phyloP scores from a whole-genome alignment of 2,797 vertebrate genomes.

The Synaphobranchus kaupii region DNA sequence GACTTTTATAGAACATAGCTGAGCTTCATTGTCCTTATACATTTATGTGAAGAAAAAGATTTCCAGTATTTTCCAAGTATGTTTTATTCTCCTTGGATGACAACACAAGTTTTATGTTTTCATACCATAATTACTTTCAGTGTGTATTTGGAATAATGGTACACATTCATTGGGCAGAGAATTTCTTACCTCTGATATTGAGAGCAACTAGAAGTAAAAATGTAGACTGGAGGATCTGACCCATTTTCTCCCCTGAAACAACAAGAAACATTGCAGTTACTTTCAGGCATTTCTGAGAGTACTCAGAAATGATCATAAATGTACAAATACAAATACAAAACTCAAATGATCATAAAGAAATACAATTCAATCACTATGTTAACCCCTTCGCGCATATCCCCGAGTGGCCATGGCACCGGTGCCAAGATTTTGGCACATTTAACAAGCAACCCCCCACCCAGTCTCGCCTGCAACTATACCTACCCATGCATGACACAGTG shows the following conservation, averaged over 20 bases:
- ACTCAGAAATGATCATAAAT: not conserved
- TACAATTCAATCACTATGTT: not conserved
- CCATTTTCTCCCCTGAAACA: constrained; percentile 61
- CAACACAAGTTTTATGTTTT: not conserved
- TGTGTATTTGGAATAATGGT: not conserved
- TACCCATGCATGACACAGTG: no score
- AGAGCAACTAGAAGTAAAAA: constrained; percentile 55
- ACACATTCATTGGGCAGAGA: not conserved
- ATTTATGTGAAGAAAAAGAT: not conserved
- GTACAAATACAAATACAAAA: not conserved
- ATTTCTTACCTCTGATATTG: constrained; percentile 54
- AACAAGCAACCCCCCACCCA: no score
- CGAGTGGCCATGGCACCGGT: no score
- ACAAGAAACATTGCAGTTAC: constrained; percentile 34
- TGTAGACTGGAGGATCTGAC: constrained; percentile 20
- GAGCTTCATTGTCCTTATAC: not conserved
- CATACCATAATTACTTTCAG: not conserved
- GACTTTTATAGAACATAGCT: not conserved
- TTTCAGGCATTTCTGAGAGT: constrained; percentile 25
- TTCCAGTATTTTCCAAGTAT: not conserved
- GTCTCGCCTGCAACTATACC: no score
- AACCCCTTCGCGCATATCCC: constrained; percentile 10
- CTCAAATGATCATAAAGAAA: not conserved
- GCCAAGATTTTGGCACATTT: no score
- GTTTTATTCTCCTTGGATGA: not conserved